Conservation (phyloP, 1,140 invertebrate genomes). For the Aricia agestis region DNA sequence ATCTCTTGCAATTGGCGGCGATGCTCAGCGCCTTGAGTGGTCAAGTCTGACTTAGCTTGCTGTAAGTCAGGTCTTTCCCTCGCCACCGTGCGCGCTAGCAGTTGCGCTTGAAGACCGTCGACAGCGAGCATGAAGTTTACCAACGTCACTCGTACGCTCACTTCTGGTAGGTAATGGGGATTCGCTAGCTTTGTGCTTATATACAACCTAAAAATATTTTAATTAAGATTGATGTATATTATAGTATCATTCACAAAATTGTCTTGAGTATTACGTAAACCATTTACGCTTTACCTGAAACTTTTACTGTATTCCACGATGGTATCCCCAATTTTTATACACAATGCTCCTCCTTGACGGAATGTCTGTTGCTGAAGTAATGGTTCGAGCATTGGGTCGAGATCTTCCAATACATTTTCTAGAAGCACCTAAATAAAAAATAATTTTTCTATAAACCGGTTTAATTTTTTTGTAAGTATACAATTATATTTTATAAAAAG, state of each 20-base stretch:
- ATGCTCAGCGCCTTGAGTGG: conserved; percentile 93
- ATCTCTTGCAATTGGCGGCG: conserved; percentile 94
- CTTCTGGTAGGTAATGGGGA: conserved; percentile 95
- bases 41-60: conserved; percentile 92
- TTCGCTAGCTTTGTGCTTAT: conserved; percentile 96
- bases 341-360: conserved; percentile 88
- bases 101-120: conserved; percentile 93
- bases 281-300: no score
- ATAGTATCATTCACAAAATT: no score
- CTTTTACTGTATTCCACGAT: conserved; percentile 89
- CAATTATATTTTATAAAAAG: no score
- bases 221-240: no score
- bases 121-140: conserved; percentile 95
- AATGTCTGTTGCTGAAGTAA: conserved; percentile 92
- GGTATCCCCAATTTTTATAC: conserved; percentile 89
- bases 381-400: conserved; percentile 93
- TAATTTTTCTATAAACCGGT: not conserved
- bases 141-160: conserved; percentile 94
- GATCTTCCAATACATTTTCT: conserved; percentile 91
- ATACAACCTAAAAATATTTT: conserved; percentile 82
- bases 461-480: no score
- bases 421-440: conserved; percentile 81
- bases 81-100: conserved; percentile 93
- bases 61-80: conserved; percentile 95
- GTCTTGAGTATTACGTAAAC: no score